These are phyloP conservation scores for Torymus aiolomorphi DNA, from an alignment of 2,888 invertebrate species.

Conservation along the genomic window DNA sequence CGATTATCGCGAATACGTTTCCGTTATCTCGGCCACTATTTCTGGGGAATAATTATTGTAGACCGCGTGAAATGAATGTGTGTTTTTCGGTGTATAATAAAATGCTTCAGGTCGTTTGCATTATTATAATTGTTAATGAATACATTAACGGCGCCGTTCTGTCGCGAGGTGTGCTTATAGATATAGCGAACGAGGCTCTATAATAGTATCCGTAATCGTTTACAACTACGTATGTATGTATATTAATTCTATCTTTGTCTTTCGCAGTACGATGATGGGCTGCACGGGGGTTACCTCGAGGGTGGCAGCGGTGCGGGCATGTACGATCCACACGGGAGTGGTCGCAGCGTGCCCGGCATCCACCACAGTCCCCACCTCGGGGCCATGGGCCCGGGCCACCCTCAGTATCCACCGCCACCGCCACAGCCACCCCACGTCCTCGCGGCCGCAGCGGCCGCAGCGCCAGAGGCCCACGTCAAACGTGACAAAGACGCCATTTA, in stretches of 20 bases:
- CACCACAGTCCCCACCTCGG: slow-evolving; percentile 81
- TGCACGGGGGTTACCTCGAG: slow-evolving; percentile 92
- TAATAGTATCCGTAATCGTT: no score
- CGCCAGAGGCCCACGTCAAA: slow-evolving; percentile 92
- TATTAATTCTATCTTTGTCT: background rate
- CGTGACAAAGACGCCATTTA: slow-evolving; percentile 99
- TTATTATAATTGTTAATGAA: no score
- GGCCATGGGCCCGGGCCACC: slow-evolving; percentile 74
- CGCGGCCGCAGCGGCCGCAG: slow-evolving; percentile 79
- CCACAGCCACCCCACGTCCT: slow-evolving; percentile 87
- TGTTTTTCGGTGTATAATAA: no score
- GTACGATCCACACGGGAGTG: slow-evolving; percentile 86
- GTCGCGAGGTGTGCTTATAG: no score
- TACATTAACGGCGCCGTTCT: no score
- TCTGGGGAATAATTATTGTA: no score
- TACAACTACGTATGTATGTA: no score
- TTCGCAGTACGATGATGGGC: slow-evolving; percentile 90
- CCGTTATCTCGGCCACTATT: no score
- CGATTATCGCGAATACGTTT: no score
- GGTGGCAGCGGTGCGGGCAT: slow-evolving; percentile 80
- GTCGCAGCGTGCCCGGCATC: slow-evolving; percentile 78
- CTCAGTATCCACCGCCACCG: slow-evolving; percentile 86
- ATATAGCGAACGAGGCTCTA: no score
- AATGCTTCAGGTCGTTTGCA: no score
- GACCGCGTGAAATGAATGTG: no score